Percentiles rank a stretch among this genome's conserved stretches.
These are phyloP conservation scores for Euwallacea similis DNA, from an alignment of 1,140 invertebrate genomes.

Conservation along the genomic window DNA sequence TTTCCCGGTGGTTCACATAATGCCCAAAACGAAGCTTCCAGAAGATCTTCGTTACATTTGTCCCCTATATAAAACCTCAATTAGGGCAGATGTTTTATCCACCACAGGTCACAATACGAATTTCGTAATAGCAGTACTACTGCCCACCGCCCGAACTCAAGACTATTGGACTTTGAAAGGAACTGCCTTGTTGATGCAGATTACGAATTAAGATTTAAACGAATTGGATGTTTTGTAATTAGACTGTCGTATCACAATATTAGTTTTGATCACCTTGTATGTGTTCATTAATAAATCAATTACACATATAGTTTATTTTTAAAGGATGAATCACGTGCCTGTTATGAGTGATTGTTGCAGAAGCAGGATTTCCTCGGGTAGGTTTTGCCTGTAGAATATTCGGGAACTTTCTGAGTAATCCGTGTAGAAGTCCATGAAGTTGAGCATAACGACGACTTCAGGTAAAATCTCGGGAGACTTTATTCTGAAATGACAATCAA, in stretches of 20 bases:
- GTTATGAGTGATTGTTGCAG: slow-evolving; percentile 37
- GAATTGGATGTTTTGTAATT: too few species aligned
- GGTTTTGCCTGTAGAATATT: slow-evolving; percentile 40
- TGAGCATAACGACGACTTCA: slow-evolving; percentile 47
- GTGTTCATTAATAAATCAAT: too few species aligned
- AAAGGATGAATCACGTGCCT: neutral
- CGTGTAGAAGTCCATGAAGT: slow-evolving; percentile 48
- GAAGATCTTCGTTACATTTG: slow-evolving; percentile 69
- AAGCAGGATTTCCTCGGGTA: slow-evolving; percentile 49
- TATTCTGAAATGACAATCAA: slow-evolving; percentile 37
- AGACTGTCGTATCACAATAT: too few species aligned
- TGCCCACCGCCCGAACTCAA: slow-evolving; percentile 64
- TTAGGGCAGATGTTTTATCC: slow-evolving; percentile 78
- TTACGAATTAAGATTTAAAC: slow-evolving; percentile 58
- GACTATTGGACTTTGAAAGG: slow-evolving; percentile 86
- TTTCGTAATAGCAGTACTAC: slow-evolving; percentile 78
- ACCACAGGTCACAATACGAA: slow-evolving; percentile 90
- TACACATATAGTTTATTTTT: too few species aligned
- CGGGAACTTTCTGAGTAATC: slow-evolving; percentile 45
- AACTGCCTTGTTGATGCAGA: slow-evolving; percentile 78
- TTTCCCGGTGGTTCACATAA: slow-evolving; percentile 74
- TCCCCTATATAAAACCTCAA: slow-evolving; percentile 85
- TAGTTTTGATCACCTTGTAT: too few species aligned
- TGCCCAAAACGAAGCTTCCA: slow-evolving; percentile 65
- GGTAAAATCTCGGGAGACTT: slow-evolving; percentile 41